Evolutionary conservation across 2,888 invertebrate species (phyloP), one percentile per base, ranked within the genome.

Genomic region (Dichetophora obliterata): DNA sequence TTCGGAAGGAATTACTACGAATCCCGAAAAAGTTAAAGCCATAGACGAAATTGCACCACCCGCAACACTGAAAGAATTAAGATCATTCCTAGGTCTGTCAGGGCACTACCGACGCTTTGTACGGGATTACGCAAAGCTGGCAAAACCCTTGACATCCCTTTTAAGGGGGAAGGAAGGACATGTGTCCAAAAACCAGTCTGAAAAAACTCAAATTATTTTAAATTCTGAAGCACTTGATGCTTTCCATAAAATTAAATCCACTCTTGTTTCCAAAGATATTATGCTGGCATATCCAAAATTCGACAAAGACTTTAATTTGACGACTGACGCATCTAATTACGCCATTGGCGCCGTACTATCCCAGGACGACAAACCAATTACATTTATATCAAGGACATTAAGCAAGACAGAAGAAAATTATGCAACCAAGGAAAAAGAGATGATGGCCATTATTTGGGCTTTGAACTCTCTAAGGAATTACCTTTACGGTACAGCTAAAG

Each of bases 31-130:
- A 43, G 43, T 72, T 1, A 22, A 72, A 14, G 19, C 72, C 9
- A 72, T 72, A n/a, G 16, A n/a, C 9, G 48, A 72, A 1, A 19
- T 72, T 8, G 22, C 19, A 16, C 1, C 1, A 4, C 72, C 72
- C 2, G 61, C 37, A 59, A 72, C 37, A 0, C 24, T 72, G 8
- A 72, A 70, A 31, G 31, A 70, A 5, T 31, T 70, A 2, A 24
- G 70, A 24, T 70, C 70, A 5, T 70, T 70, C 22, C 24, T 72
- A 22, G 72, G 72, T 5, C 37, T 72, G 8, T 72, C 57, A 43
- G 72, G 72, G 11, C 61, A 72, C 8, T 72, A 72, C n/a, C 34
- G 59, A 0, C 22, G 72, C 11, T 72, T 72, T 24, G 34, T 72
- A 3, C 34, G 24, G 16, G 72, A 37, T 43, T 71, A 57, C 37